Evolutionary conservation across 2,113 vertebrate species (phyloP), one percentile per base, ranked within the genome.

Genomic region (Platysteira castanea): DNA sequence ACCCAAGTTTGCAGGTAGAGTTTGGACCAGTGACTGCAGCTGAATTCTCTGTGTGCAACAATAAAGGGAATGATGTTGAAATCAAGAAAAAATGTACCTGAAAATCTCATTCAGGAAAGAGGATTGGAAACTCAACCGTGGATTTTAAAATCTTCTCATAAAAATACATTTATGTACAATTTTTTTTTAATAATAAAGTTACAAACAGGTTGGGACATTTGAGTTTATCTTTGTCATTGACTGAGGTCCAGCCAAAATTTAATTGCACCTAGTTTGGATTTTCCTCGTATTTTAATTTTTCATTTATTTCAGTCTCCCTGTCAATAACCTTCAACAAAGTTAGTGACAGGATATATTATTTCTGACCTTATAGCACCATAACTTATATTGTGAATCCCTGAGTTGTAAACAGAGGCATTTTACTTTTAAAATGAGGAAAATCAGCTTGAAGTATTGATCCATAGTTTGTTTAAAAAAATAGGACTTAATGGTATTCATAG

Each of bases 401-500:
- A 24, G 8, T 30, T 65, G 22, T 41, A 56, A 74, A 56, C 7
- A 64, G 44, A 92, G 8, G 2, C 2, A 28, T 78, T 88, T 93
- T 73, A 17, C 15, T 90, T 86, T 13, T 26, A 28, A 37, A 64
- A n/a, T 27, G 6, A 42, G 24, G 10, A 89, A 64, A 93, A 93
- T 84, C 31, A 84, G 63, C 70, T 78, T 64, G 46, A 97, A 83
- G 7, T 84, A 93, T 28, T 95, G 60, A 94, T 95, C 68, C 65
- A 33, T 53, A 53, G n/a, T 73, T 91, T 87, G 91, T 50, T 33
- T 10, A 89, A 95, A 89, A 83, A 77, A 78, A 73, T 19, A 52
- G 28, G 63, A 90, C 37, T 53, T 52, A 89, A 49, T 93, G 5
- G 4, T 41, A 33, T 94, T 93, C 39, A 84, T 39, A 74, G 68